Percentiles rank a stretch among this genome's conserved stretches.
Conservation (phyloP, 2,888 invertebrate genomes). For the Acanthopleura granulata region DNA sequence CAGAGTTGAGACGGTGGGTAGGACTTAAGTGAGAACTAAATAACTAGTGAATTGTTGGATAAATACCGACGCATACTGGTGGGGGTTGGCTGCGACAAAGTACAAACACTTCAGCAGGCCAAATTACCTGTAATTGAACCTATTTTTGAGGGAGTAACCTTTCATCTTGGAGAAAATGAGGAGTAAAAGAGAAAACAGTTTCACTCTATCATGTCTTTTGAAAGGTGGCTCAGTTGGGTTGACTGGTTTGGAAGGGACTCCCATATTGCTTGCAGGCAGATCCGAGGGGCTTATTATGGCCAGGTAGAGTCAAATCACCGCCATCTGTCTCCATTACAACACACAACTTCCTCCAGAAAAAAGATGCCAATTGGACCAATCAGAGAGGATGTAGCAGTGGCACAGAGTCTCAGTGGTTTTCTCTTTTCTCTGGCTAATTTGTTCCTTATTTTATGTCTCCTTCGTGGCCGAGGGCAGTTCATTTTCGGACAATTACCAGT, state of each 20-base stretch:
- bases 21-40: too few species aligned
- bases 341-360: neutral
- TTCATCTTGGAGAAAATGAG: too few species aligned
- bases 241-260: too few species aligned
- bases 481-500: conserved; percentile 10
- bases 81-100: neutral
- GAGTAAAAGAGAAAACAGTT: too few species aligned
- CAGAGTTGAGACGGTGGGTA: too few species aligned
- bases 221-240: too few species aligned
- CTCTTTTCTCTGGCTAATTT: conserved; percentile 10
- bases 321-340: conserved; percentile 7
- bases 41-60: too few species aligned
- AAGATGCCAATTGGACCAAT: conserved; percentile 5
- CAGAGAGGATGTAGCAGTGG: conserved; percentile 5
- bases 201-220: too few species aligned
- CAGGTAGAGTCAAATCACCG: neutral
- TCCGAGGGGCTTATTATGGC: neutral
- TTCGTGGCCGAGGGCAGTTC: conserved; percentile 1
- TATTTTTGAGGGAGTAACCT: neutral
- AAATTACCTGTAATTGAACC: conserved; percentile 16
- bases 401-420: conserved; percentile 3
- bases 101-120: neutral
- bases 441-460: conserved; percentile 5
- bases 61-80: too few species aligned
- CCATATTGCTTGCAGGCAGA: too few species aligned